A percentile compares a stretch with the other conserved stretches of the same genome.
phyloP scores from a whole-genome alignment of 2,888 invertebrate genomes.

The Escarpia spicata region DNA sequence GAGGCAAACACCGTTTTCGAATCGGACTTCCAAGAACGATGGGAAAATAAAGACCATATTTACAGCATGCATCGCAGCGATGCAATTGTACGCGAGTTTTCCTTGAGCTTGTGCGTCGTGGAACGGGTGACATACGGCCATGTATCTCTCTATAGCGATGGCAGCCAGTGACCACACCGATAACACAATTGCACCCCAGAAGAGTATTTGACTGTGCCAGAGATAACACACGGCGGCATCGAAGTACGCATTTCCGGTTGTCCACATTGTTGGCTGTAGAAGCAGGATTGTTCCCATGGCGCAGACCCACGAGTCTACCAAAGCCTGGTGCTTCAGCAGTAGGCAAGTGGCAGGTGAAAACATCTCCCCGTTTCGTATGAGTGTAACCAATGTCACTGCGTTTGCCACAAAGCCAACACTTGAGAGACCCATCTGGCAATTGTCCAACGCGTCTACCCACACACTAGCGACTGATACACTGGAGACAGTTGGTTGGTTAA shows the following conservation, averaged over 20 bases:
- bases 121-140: constrained; percentile 34
- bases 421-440: constrained; percentile 28
- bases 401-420: constrained; percentile 35
- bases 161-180: constrained; percentile 39
- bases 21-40: not conserved
- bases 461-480: not conserved
- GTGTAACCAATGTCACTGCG: constrained; percentile 34
- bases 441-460: constrained; percentile 26
- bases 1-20: not conserved
- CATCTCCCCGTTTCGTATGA: constrained; percentile 22
- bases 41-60: not conserved
- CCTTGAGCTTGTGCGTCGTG: not conserved
- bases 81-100: not conserved
- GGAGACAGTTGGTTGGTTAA: no score
- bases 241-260: constrained; percentile 31
- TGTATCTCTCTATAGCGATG: constrained; percentile 36
- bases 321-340: constrained; percentile 38
- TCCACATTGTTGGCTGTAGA: constrained; percentile 39
- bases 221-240: constrained; percentile 36
- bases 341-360: constrained; percentile 32
- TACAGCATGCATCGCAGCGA: not conserved
- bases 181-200: constrained; percentile 38
- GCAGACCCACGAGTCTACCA: constrained; percentile 34
- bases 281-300: constrained; percentile 32
- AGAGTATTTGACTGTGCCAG: constrained; percentile 41